Evolutionary conservation across 1,140 invertebrate genomes (phyloP).

Genomic region (Arctopsyche grandis): DNA sequence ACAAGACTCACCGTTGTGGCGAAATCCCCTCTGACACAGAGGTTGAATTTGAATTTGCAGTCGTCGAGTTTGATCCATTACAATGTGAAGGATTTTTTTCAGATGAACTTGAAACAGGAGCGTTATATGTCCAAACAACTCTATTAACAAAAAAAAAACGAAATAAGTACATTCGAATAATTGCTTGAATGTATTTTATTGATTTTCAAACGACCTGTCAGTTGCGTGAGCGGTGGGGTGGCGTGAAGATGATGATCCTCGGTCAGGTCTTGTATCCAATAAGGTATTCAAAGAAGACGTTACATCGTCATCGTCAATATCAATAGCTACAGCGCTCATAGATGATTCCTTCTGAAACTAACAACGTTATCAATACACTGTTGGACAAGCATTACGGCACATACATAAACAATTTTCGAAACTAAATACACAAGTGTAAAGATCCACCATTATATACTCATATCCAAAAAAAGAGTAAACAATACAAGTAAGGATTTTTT

Average conservation of each 20-base stretch:
- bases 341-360: conserved; percentile 76
- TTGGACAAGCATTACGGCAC: not conserved
- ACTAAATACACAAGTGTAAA: not conserved
- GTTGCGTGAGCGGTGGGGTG: conserved; percentile 47
- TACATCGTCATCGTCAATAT: conserved; percentile 93
- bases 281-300: conserved; percentile 92
- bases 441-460: not conserved
- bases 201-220: conserved; percentile 41
- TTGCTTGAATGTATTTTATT: not conserved
- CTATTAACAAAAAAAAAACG: conserved; percentile 61
- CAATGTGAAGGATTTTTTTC: conserved; percentile 70
- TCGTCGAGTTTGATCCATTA: conserved; percentile 70
- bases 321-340: conserved; percentile 85
- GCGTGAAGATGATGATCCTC: conserved; percentile 59
- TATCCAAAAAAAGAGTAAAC: not conserved
- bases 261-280: conserved; percentile 82
- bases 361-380: conserved; percentile 6
- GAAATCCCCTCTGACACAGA: conserved; percentile 66
- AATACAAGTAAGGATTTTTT: too few species aligned
- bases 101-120: conserved; percentile 75
- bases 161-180: not conserved
- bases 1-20: conserved; percentile 62
- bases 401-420: not conserved
- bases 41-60: conserved; percentile 72
- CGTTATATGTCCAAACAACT: conserved; percentile 93